phyloP scores from a whole-genome alignment of 2,888 invertebrate species.

The Sabellastarte sp. region DNA sequence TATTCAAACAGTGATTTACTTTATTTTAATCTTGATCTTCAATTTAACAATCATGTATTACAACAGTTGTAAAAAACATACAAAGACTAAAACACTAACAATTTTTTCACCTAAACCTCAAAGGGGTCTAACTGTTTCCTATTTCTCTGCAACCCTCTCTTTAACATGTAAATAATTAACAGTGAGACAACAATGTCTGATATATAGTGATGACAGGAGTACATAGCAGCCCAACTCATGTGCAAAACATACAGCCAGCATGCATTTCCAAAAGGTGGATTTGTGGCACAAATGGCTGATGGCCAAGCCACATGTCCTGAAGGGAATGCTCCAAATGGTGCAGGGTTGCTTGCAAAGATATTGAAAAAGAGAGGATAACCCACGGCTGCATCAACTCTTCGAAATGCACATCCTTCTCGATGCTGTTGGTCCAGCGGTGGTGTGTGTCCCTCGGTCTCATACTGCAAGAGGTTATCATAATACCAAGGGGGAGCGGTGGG shows the following conservation, averaged over 20 bases:
- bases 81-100: too few relatives aligned
- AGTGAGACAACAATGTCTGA: constrained; percentile 25
- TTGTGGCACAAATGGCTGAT: constrained; percentile 16
- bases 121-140: too few relatives aligned
- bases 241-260: constrained; percentile 25
- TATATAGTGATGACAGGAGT: constrained; percentile 35
- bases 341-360: constrained; percentile 31
- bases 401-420: constrained; percentile 33
- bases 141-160: too few relatives aligned
- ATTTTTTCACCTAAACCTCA: too few relatives aligned
- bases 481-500: constrained; percentile 36
- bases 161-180: too few relatives aligned
- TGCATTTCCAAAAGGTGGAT: constrained; percentile 9
- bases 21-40: too few relatives aligned
- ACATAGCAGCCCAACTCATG: constrained; percentile 34
- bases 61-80: too few relatives aligned
- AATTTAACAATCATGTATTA: too few relatives aligned
- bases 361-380: constrained; percentile 28
- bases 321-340: constrained; percentile 34
- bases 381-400: constrained; percentile 21
- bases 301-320: constrained; percentile 37
- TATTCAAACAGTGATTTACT: too few relatives aligned
- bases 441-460: background rate
- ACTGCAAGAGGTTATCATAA: constrained; percentile 16
- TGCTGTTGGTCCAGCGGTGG: constrained; percentile 9